Conservation (phyloP, 2,113 vertebrate genomes). For the Tragelaphus scriptus region DNA sequence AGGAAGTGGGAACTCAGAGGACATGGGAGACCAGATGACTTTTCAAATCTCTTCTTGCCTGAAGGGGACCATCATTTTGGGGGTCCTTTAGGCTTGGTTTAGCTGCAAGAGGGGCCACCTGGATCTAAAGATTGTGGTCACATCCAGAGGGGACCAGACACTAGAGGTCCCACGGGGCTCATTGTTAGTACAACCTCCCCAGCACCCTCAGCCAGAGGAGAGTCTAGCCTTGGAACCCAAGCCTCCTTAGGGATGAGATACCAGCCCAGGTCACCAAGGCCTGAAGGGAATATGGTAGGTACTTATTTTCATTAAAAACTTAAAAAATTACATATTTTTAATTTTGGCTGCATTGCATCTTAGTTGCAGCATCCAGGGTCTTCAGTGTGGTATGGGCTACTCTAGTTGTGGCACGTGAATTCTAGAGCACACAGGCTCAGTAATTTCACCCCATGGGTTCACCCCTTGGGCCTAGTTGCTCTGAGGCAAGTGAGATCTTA, state of each 20-base stretch:
- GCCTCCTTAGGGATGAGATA: not conserved
- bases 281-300: not conserved
- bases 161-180: not conserved
- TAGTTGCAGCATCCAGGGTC: not conserved
- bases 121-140: not conserved
- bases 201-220: not conserved
- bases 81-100: not conserved
- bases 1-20: not conserved
- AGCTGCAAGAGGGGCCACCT: not conserved
- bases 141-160: not conserved
- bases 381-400: not conserved
- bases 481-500: not conserved
- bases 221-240: not conserved
- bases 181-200: not conserved
- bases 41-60: not conserved
- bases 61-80: not conserved
- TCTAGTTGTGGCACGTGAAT: not conserved
- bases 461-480: not conserved
- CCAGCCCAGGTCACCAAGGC: not conserved
- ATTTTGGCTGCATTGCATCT: not conserved
- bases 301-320: not conserved
- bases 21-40: not conserved
- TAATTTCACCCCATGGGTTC: not conserved
- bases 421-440: not conserved
- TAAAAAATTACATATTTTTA: not conserved